Conservation (phyloP, 2,113 vertebrate species). For the Cercocebus atys region DNA sequence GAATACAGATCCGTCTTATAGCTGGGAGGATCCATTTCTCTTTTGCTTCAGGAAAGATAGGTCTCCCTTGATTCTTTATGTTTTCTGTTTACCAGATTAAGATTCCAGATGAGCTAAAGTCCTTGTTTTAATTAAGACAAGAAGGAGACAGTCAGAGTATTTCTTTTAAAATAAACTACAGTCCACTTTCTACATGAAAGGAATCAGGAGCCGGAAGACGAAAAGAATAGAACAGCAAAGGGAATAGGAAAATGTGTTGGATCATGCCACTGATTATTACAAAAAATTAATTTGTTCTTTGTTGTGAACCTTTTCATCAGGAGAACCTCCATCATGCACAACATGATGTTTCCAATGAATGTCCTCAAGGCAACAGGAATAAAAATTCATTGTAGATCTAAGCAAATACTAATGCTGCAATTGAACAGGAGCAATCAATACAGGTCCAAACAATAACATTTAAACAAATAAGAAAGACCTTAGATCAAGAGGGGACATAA, state of each 20-base stretch:
- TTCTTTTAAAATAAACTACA: slow-evolving; percentile 75
- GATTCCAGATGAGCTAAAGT: slow-evolving; percentile 18
- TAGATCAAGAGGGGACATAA: slow-evolving; percentile 72
- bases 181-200: slow-evolving; percentile 70
- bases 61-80: not conserved
- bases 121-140: slow-evolving; percentile 59
- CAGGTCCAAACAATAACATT: slow-evolving; percentile 73
- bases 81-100: slow-evolving; percentile 27
- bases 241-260: slow-evolving; percentile 46
- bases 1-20: not conserved
- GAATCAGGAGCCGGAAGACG: slow-evolving; percentile 50
- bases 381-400: slow-evolving; percentile 64
- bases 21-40: slow-evolving; percentile 59
- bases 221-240: slow-evolving; percentile 62
- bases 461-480: slow-evolving; percentile 76
- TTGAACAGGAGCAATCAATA: slow-evolving; percentile 70
- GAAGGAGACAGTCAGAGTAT: slow-evolving; percentile 28
- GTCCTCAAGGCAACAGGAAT: slow-evolving; percentile 74
- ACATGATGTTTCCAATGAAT: slow-evolving; percentile 63
- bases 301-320: slow-evolving; percentile 75
- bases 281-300: slow-evolving; percentile 81
- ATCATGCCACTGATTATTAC: slow-evolving; percentile 64
- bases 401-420: slow-evolving; percentile 70
- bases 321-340: slow-evolving; percentile 78
- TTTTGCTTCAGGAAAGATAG: slow-evolving; percentile 69